These are phyloP conservation scores for Macrostomum lignano DNA, from an alignment of 1,140 invertebrate species.

Conservation along the genomic window DNA sequence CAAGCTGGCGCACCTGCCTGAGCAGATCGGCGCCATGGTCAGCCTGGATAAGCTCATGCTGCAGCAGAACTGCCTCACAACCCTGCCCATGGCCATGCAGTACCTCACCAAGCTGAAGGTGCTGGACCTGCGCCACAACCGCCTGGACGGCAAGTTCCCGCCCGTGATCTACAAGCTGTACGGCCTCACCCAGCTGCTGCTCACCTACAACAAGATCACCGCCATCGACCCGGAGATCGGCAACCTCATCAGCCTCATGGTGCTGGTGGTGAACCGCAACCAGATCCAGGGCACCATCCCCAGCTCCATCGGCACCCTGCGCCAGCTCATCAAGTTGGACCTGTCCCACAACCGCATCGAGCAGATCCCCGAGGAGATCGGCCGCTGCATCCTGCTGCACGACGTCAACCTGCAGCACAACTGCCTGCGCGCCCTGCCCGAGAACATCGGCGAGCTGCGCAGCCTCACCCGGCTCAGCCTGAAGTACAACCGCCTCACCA, in stretches of 20 bases:
- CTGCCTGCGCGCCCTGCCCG: slow-evolving; percentile 75
- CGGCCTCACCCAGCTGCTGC: slow-evolving; percentile 67
- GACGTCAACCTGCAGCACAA: slow-evolving; percentile 93
- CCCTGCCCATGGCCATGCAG: slow-evolving; percentile 60
- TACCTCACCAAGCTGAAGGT: slow-evolving; percentile 60
- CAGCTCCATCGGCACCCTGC: slow-evolving; percentile 59
- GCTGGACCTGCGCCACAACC: slow-evolving; percentile 83
- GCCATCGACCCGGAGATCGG: slow-evolving; percentile 61
- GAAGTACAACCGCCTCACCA: slow-evolving; percentile 62
- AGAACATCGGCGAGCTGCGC: slow-evolving; percentile 66
- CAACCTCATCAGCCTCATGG: no score
- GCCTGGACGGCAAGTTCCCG: slow-evolving; percentile 52
- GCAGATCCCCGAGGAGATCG: slow-evolving; percentile 54
- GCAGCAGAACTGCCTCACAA: slow-evolving; percentile 84
- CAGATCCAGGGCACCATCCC: no score
- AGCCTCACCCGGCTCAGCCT: slow-evolving; percentile 57
- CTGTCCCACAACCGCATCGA: slow-evolving; percentile 96
- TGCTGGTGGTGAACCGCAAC: not conserved
- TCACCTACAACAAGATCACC: slow-evolving; percentile 78
- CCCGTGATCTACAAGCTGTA: slow-evolving; percentile 74
- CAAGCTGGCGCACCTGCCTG: slow-evolving; percentile 57
- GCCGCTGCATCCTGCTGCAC: slow-evolving; percentile 63
- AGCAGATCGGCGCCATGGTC: slow-evolving; percentile 65
- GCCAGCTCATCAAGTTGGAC: slow-evolving; percentile 68
- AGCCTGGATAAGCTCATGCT: slow-evolving; percentile 68